Evolutionary conservation across 2,888 invertebrate species (phyloP).

Genomic region (Dynastes tityus): DNA sequence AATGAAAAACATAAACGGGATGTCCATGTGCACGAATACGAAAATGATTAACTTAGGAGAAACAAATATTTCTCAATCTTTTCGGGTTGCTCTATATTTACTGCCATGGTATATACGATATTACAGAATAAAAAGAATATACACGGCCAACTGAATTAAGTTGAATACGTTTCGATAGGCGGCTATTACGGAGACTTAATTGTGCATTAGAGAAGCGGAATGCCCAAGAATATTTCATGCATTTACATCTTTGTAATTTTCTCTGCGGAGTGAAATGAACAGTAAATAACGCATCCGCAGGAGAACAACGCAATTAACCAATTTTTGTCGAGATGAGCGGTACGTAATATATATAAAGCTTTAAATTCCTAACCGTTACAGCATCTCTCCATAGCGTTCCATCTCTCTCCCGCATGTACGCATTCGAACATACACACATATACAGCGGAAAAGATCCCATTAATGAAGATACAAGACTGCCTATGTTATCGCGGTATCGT

Average conservation of each 20-base stretch:
- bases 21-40: too few relatives aligned
- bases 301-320: slow-evolving; percentile 42
- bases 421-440: slow-evolving; percentile 5
- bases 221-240: slow-evolving; percentile 11
- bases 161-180: too few relatives aligned
- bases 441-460: slow-evolving; percentile 40
- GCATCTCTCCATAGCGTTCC: not conserved
- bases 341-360: slow-evolving; percentile 36
- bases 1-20: too few relatives aligned
- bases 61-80: too few relatives aligned
- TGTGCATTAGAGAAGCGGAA: slow-evolving; percentile 2
- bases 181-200: too few relatives aligned
- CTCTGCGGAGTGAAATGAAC: slow-evolving; percentile 1
- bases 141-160: too few relatives aligned
- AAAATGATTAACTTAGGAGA: too few relatives aligned
- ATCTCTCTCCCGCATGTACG: slow-evolving; percentile 17
- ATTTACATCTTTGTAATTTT: slow-evolving; percentile 25
- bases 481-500: slow-evolving; percentile 47
- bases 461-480: slow-evolving; percentile 46
- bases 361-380: slow-evolving; percentile 45
- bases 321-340: slow-evolving; percentile 30
- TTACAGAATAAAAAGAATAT: too few relatives aligned
- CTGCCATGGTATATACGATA: too few relatives aligned
- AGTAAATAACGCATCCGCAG: slow-evolving; percentile 13
- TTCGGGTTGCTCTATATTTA: too few relatives aligned